Conservation (phyloP, 2,888 invertebrate species). For the Oscheius sp. region DNA sequence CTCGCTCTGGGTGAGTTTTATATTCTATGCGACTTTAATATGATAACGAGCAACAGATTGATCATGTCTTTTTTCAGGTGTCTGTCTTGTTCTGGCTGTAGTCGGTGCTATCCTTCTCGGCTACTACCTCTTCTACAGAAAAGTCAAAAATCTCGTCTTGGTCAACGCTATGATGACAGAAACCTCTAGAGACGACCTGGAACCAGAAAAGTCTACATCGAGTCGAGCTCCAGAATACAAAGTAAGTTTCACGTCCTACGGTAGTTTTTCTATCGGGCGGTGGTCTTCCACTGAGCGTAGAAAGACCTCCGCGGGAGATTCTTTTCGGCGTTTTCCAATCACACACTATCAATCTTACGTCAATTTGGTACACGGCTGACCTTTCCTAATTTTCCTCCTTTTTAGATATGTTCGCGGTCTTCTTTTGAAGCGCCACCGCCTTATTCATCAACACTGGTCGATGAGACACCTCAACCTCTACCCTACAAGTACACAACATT, state of each 20-base stretch:
- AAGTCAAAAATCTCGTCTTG: slow-evolving; percentile 18
- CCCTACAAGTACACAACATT: not conserved
- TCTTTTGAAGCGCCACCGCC: slow-evolving; percentile 31
- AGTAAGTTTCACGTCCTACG: not conserved
- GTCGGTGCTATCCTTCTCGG: slow-evolving; percentile 3
- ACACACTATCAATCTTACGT: slow-evolving; percentile 29
- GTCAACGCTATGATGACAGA: slow-evolving; percentile 15
- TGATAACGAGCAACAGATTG: not conserved
- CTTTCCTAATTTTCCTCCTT: slow-evolving; percentile 5
- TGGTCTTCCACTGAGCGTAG: slow-evolving; percentile 24
- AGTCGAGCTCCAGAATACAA: slow-evolving; percentile 1
- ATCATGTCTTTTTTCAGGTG: slow-evolving; percentile 8
- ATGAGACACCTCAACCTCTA: slow-evolving; percentile 11
- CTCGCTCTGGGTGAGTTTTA: slow-evolving; percentile 31
- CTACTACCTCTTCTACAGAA: slow-evolving; percentile 7
- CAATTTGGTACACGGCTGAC: not conserved
- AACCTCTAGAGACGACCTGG: not conserved
- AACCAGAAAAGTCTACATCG: not conserved
- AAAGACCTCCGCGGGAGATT: slow-evolving; percentile 14
- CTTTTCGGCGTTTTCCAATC: slow-evolving; percentile 30
- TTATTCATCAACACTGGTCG: not conserved
- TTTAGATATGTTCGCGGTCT: slow-evolving; percentile 21
- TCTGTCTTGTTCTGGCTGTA: slow-evolving; percentile 5
- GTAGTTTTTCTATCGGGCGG: slow-evolving; percentile 5
- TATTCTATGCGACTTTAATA: slow-evolving; percentile 8